Evolutionary conservation across 2,888 invertebrate genomes (phyloP).

Genomic region (Tipula lateralis): DNA sequence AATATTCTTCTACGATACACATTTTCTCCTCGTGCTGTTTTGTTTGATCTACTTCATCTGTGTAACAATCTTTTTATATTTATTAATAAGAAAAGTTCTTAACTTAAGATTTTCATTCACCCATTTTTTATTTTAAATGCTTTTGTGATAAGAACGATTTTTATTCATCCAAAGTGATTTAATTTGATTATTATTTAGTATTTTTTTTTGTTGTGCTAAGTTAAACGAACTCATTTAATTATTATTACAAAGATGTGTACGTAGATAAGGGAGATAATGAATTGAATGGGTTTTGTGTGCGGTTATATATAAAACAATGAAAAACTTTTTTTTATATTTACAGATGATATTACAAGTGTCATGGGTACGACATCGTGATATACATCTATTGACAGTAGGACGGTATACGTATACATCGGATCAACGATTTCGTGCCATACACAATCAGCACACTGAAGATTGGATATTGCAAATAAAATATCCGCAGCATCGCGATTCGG

Average conservation of each 20-base stretch:
- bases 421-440: constrained; percentile 83
- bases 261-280: neutral
- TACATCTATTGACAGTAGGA: constrained; percentile 83
- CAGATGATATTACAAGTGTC: constrained; percentile 76
- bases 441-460: constrained; percentile 80
- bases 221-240: constrained; percentile 9
- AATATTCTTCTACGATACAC: neutral
- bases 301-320: neutral
- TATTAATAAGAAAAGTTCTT: constrained; percentile 28
- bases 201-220: neutral
- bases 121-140: neutral
- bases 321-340: constrained; percentile 31
- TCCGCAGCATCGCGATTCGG: constrained; percentile 79
- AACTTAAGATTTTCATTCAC: neutral
- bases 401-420: constrained; percentile 88
- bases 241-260: neutral
- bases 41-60: constrained; percentile 27
- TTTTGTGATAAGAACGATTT: constrained; percentile 19
- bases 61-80: constrained; percentile 19
- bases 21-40: neutral
- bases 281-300: neutral
- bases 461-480: constrained; percentile 91
- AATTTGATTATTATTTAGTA: neutral
- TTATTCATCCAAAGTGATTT: constrained; percentile 1
- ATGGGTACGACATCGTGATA: constrained; percentile 86